Evolutionary conservation across 1,140 invertebrate genomes (phyloP).

Genomic region (Meloidogyne exigua): DNA sequence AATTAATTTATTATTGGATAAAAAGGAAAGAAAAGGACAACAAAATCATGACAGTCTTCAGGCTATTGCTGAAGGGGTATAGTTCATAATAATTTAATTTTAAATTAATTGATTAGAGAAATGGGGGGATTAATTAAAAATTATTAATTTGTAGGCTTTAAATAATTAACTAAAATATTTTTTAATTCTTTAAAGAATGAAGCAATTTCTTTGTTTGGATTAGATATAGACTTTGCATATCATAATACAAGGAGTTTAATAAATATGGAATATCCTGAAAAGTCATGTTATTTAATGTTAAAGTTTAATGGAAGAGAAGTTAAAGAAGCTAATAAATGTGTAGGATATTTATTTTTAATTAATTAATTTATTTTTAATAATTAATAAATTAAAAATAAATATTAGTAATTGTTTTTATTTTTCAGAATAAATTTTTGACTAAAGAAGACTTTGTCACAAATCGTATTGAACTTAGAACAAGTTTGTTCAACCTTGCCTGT

Average conservation of each 20-base stretch:
- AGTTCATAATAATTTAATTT: too few relatives aligned
- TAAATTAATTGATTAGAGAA: too few relatives aligned
- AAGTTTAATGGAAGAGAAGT: neutral
- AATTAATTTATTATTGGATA: neutral
- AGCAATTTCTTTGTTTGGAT: neutral
- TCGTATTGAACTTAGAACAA: neutral
- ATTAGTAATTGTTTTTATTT: too few relatives aligned
- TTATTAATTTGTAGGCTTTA: too few relatives aligned
- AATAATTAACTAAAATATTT: neutral
- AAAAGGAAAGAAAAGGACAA: neutral
- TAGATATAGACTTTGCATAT: neutral
- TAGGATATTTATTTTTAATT: neutral
- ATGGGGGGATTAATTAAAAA: too few relatives aligned
- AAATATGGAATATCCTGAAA: neutral
- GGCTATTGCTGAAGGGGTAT: neutral
- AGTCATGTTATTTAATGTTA: neutral
- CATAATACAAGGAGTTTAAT: neutral
- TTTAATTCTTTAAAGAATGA: neutral
- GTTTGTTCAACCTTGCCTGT: neutral
- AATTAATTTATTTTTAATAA: too few relatives aligned
- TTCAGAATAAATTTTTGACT: neutral
- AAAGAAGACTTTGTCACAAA: neutral
- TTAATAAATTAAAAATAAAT: too few relatives aligned
- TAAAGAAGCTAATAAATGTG: neutral
- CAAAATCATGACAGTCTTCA: neutral